phyloP scores from a whole-genome alignment of 2,888 invertebrate species.

The Protophormia terraenovae region DNA sequence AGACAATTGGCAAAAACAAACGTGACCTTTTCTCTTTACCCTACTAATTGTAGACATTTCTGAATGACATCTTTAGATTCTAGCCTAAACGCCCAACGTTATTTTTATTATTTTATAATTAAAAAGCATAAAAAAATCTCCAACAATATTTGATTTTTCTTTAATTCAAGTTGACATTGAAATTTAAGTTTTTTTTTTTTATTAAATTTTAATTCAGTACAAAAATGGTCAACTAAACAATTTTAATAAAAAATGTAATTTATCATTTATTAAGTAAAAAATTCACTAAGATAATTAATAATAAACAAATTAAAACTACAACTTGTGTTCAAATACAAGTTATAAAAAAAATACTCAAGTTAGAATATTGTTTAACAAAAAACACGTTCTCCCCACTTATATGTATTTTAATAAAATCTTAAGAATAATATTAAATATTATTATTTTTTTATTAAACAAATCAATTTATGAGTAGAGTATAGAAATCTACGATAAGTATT shows the following conservation, averaged over 20 bases:
- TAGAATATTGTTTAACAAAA: neutral
- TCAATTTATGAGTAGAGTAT: neutral
- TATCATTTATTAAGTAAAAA: neutral
- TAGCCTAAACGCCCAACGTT: too few relatives aligned
- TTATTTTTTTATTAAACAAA: neutral
- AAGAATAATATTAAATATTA: neutral
- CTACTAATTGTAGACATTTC: too few relatives aligned
- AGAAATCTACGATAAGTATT: neutral
- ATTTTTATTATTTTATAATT: too few relatives aligned
- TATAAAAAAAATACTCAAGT: neutral
- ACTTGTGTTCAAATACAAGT: neutral
- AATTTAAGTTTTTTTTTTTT: neutral
- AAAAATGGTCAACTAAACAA: neutral
- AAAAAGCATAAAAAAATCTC: too few relatives aligned
- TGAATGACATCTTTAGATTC: too few relatives aligned
- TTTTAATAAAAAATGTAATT: neutral
- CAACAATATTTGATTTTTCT: too few relatives aligned
- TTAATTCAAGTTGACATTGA: too few relatives aligned
- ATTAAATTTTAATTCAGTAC: too few relatives aligned
- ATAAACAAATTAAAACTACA: neutral
- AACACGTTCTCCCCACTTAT: neutral
- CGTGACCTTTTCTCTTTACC: too few relatives aligned
- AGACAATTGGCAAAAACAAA: too few relatives aligned
- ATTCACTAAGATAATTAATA: neutral
- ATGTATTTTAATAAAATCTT: neutral